Evolutionary conservation across 2,797 vertebrate species (phyloP).

Genomic region (Dermochelys coriacea): DNA sequence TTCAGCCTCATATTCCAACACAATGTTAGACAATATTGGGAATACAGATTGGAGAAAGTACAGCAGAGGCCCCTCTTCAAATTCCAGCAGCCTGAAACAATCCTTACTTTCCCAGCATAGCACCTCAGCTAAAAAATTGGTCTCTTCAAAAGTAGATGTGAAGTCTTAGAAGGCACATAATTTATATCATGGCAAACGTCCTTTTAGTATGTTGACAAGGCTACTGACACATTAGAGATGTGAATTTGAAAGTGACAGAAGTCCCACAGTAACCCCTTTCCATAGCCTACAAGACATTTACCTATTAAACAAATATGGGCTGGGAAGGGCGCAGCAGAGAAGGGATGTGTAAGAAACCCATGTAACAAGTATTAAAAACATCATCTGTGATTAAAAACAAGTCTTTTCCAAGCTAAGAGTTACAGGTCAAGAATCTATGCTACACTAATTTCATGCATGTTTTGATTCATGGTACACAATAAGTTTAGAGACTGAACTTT

Average conservation of each 20-base stretch:
- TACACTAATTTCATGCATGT: background rate
- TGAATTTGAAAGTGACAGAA: background rate
- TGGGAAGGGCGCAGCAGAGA: background rate
- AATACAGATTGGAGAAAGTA: background rate
- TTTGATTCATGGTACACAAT: background rate
- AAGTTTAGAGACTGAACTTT: background rate
- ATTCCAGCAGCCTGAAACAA: background rate
- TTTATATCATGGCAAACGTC: background rate
- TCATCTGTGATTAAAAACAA: background rate
- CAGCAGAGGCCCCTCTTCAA: background rate
- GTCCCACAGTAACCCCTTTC: background rate
- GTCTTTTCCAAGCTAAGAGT: background rate
- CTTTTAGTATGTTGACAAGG: background rate
- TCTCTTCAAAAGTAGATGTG: background rate
- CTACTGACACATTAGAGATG: background rate
- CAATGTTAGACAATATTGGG: background rate
- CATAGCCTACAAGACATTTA: background rate
- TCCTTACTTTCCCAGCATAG: background rate
- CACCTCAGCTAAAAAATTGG: background rate
- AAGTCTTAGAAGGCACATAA: background rate
- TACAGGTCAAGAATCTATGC: background rate
- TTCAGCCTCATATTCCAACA: background rate
- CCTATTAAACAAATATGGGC: background rate
- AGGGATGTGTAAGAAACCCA: background rate
- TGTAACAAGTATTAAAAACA: background rate